A percentile compares a stretch with the other conserved stretches of the same genome.
Conservation (phyloP, 2,113 vertebrate species). For the Cervus canadensis region DNA sequence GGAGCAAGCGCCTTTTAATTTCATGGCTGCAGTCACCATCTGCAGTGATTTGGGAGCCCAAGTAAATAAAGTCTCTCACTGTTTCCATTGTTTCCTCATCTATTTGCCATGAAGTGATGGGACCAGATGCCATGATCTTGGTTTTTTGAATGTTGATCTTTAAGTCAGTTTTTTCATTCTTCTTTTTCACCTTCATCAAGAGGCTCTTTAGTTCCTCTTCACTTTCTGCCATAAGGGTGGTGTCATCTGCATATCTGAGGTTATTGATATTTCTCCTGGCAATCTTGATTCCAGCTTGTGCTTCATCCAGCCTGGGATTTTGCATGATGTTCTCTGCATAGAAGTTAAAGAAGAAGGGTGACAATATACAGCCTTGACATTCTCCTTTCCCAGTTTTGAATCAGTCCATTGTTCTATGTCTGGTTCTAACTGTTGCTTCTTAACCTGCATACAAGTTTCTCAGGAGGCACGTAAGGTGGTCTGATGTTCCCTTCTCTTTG, state of each 20-base stretch:
- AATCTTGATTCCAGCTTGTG: background rate
- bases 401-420: background rate
- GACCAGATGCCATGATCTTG: background rate
- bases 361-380: background rate
- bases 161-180: background rate
- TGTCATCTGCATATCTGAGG: background rate
- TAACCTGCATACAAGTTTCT: background rate
- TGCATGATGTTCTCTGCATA: background rate
- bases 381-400: background rate
- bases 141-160: background rate
- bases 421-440: background rate
- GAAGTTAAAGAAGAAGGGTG: background rate
- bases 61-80: background rate
- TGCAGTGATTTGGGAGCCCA: background rate
- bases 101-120: background rate
- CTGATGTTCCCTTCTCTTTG: background rate
- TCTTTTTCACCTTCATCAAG: background rate
- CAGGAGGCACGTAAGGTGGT: background rate
- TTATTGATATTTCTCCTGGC: background rate
- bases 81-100: accelerated
- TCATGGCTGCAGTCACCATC: background rate
- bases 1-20: background rate
- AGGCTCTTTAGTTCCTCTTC: background rate
- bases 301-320: background rate
- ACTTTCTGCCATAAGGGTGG: background rate